Evolutionary conservation across 2,888 invertebrate species (phyloP), one percentile per base, ranked within the genome.

Genomic region (Lasioglossum leucozonium): DNA sequence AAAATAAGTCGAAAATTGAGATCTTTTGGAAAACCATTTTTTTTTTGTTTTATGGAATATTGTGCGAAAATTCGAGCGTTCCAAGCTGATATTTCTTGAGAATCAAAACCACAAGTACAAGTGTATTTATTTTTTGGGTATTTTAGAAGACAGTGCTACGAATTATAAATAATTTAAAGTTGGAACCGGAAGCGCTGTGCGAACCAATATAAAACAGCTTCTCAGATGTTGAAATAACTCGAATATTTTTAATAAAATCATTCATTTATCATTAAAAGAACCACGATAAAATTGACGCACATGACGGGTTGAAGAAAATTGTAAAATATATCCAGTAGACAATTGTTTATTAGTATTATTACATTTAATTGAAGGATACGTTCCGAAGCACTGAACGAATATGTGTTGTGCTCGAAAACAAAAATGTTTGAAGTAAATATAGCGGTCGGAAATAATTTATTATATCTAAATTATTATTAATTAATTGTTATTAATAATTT

Each of bases 291-390:
- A 62, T 62, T 69, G 30, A 1, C 4, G n/a, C 55, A 11, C n/a
- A 26, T 62, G 74, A 58, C 18, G 26, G 82, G 67, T 82, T 82
- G 77, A 72, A 69, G 67, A 82, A 51, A 82, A 67, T 72, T 71
- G 40, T 81, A 77, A 73, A 77, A 18, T 77, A 5, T 65, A 30
- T 34, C 72, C 4, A 62, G 72, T 58, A 72, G 40, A 22, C 67
- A 67, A 30, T 67, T 37, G 30, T 83, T 83, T 81, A 83, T 83
- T 77, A 83, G 65, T 72, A 16, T 69, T 73, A 58, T 72, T 82
- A 82, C 72, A 77, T 82, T 72, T 51, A 55, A 42, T 34, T 16
- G 30, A 30, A 65, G 6, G 18, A 18, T 65, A 34, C 34, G 65
- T 26, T 62, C 30, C 10, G 13, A 62, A 62, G 62, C 62, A 62